These are phyloP conservation scores for Xenops minutus DNA, from an alignment of 2,797 vertebrate genomes.

Conservation along the genomic window DNA sequence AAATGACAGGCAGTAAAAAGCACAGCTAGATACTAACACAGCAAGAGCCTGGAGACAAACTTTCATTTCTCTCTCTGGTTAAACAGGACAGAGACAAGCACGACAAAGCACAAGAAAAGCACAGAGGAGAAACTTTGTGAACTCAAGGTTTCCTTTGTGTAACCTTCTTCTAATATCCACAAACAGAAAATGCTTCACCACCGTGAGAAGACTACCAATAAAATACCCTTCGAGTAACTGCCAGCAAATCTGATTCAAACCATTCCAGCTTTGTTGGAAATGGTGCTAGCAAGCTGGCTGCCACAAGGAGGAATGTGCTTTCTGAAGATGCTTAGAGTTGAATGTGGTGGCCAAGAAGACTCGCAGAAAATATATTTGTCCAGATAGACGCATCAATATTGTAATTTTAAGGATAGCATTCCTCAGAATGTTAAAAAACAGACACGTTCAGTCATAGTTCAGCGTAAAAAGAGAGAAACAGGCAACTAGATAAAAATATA, in stretches of 20 bases:
- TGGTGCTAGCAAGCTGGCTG: background rate
- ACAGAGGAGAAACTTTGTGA: background rate
- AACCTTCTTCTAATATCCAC: background rate
- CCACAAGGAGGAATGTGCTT: background rate
- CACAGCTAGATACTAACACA: background rate
- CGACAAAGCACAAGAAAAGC: background rate
- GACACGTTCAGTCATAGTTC: background rate
- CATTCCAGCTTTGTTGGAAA: background rate
- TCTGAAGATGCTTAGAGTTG: background rate
- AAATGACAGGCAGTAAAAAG: background rate
- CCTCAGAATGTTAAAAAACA: background rate
- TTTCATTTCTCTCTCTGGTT: background rate
- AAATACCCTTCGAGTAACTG: background rate
- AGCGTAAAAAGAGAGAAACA: background rate
- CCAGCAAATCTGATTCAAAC: conserved; percentile 35
- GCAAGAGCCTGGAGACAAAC: background rate
- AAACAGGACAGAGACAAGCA: background rate
- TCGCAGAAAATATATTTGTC: background rate
- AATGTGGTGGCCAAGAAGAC: background rate
- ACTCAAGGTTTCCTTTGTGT: background rate
- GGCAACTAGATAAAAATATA: background rate
- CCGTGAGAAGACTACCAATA: conserved; percentile 15
- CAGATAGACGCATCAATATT: background rate
- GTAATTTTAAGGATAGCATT: background rate
- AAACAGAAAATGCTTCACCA: background rate